A percentile compares a stretch with the other conserved stretches of the same genome.
Evolutionary conservation across 64 coral and sea anemone species (phyloP).

Genomic region (Montipora efflorescens): DNA sequence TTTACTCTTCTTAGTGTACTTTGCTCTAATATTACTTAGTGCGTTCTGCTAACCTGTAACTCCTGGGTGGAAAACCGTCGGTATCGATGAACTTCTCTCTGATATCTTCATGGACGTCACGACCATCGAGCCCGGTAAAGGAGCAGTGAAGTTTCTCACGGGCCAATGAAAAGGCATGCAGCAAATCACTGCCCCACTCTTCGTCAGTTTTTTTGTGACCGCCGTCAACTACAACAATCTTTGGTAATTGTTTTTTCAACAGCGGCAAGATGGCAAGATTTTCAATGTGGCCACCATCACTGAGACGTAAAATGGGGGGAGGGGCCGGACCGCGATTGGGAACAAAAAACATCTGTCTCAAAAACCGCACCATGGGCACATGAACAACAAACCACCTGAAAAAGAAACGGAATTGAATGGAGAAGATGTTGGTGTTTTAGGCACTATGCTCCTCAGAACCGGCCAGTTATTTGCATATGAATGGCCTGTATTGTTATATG

Average conservation of each 20-base stretch:
- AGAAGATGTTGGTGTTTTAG: neutral
- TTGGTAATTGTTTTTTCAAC: constrained; percentile 75
- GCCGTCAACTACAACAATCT: constrained; percentile 84
- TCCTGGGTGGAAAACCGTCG: neutral
- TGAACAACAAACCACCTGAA: constrained; percentile 84
- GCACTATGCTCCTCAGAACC: too few species aligned
- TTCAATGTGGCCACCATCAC: constrained; percentile 86
- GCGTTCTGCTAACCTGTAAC: neutral
- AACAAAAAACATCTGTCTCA: constrained; percentile 64
- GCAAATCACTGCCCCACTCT: constrained; percentile 29
- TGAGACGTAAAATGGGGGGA: constrained; percentile 77
- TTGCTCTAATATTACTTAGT: too few species aligned
- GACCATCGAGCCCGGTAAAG: constrained; percentile 77
- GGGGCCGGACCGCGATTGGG: constrained; percentile 78
- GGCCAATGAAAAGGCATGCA: constrained; percentile 72
- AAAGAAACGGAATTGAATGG: neutral
- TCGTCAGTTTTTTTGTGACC: neutral
- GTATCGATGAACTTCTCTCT: constrained; percentile 8
- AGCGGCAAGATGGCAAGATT: constrained; percentile 74
- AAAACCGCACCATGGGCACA: constrained; percentile 79
- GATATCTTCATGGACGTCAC: constrained; percentile 77
- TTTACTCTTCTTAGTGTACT: too few species aligned
- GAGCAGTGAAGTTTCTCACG: constrained; percentile 76
- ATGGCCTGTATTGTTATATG: too few species aligned
- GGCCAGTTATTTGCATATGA: too few species aligned